Percentiles rank a stretch among this genome's conserved stretches.
Conservation (phyloP, 2,113 vertebrate genomes). For the Xenopus borealis region DNA sequence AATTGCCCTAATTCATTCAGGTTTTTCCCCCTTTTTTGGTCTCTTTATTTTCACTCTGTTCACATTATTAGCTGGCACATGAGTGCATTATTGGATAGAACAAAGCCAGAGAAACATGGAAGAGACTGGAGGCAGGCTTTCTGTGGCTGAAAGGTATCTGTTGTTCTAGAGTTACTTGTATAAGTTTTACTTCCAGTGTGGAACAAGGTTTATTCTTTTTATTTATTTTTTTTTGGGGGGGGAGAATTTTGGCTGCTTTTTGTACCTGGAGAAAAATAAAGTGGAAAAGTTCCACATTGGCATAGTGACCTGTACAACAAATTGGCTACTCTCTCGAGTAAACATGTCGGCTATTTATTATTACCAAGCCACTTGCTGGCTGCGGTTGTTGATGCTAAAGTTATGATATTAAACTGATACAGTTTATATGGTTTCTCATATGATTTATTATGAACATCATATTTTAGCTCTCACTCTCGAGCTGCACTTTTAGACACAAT, state of each 20-base stretch:
- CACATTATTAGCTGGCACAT: conserved; percentile 87
- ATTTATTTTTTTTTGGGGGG: too few species aligned
- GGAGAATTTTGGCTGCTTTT: conserved; percentile 79
- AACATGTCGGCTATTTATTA: too few species aligned
- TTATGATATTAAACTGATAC: too few species aligned
- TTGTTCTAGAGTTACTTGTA: conserved; percentile 86
- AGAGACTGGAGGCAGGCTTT: conserved; percentile 67
- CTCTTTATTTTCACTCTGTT: conserved; percentile 81
- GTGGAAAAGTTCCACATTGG: conserved; percentile 69
- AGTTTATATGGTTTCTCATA: too few species aligned
- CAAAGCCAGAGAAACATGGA: conserved; percentile 68
- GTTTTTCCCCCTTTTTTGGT: conserved; percentile 64
- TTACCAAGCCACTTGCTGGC: too few species aligned
- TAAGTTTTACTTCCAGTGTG: conserved; percentile 80
- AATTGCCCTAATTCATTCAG: conserved; percentile 85
- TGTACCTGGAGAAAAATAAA: conserved; percentile 73
- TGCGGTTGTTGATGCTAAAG: too few species aligned
- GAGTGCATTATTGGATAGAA: conserved; percentile 83
- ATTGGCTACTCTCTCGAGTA: too few species aligned
- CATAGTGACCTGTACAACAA: conserved; percentile 79
- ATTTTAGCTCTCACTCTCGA: too few species aligned
- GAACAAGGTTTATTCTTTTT: conserved; percentile 64
- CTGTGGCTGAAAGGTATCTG: conserved; percentile 76
- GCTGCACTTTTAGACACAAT: too few species aligned
- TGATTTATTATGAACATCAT: too few species aligned